Evolutionary conservation across 37 sponge, comb jelly and placozoan genomes (phyloP).

Genomic region (Ephydatia muelleri): DNA sequence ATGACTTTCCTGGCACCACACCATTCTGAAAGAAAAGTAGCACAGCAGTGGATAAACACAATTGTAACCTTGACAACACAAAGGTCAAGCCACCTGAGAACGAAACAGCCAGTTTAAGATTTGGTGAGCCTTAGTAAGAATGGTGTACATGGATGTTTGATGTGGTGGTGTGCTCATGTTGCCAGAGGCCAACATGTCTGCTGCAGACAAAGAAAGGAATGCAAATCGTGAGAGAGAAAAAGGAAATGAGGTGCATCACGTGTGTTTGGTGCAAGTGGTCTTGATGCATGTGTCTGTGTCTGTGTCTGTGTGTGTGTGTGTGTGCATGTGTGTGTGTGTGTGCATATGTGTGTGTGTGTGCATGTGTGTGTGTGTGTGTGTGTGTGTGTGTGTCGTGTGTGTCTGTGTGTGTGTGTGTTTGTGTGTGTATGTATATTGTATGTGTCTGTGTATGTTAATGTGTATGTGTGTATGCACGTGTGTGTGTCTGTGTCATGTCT

Average conservation of each 20-base stretch:
- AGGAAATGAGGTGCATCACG: constrained; percentile 74
- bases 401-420: neutral
- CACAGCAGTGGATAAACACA: neutral
- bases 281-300: neutral
- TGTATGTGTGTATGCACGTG: neutral
- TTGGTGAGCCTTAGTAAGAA: neutral
- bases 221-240: constrained; percentile 69
- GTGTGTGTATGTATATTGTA: neutral
- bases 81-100: neutral
- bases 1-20: neutral
- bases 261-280: neutral
- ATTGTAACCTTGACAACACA: neutral
- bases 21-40: neutral
- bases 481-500: neutral
- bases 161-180: too few relatives aligned
- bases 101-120: neutral
- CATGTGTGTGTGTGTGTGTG: neutral
- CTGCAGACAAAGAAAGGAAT: constrained; percentile 30
- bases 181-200: constrained; percentile 44
- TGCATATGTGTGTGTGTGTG: neutral
- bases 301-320: too few relatives aligned
- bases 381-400: neutral
- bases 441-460: neutral
- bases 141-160: neutral
- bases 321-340: neutral